Evolutionary conservation across 2,797 vertebrate genomes (phyloP).

Genomic region (Kryptolebias ocellatus): DNA sequence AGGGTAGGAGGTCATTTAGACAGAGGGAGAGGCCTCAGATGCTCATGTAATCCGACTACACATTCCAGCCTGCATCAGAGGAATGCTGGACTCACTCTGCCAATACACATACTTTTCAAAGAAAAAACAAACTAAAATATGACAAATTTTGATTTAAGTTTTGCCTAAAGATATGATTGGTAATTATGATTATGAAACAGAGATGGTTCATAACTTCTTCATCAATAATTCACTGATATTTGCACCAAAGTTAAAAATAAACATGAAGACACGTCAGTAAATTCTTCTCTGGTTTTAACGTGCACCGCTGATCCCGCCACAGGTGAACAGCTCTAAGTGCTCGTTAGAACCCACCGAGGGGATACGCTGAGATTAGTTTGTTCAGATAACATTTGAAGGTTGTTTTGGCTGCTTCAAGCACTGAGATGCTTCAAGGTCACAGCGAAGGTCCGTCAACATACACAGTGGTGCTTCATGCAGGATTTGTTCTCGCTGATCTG

Average conservation of each 20-base stretch:
- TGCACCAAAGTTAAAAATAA: neutral
- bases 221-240: neutral
- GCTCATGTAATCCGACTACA: constrained; percentile 61
- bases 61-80: constrained; percentile 64
- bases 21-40: constrained; percentile 61
- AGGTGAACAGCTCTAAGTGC: neutral
- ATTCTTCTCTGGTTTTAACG: neutral
- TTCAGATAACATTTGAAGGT: neutral
- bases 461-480: too few species aligned
- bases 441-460: too few species aligned
- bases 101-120: constrained; percentile 22
- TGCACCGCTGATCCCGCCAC: neutral
- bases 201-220: neutral
- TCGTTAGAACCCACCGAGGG: neutral
- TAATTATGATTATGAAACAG: neutral
- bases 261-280: neutral
- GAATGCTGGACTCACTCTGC: constrained; percentile 55
- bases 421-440: too few species aligned
- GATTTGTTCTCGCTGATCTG: too few species aligned
- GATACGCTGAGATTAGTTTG: neutral
- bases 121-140: constrained; percentile 12
- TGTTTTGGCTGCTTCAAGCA: too few species aligned
- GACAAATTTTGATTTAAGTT: neutral
- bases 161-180: neutral
- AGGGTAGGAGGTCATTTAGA: constrained; percentile 49